Base-by-base conservation (phyloP, 2,888 invertebrate genomes). In the Salticus scenicus region DNA sequence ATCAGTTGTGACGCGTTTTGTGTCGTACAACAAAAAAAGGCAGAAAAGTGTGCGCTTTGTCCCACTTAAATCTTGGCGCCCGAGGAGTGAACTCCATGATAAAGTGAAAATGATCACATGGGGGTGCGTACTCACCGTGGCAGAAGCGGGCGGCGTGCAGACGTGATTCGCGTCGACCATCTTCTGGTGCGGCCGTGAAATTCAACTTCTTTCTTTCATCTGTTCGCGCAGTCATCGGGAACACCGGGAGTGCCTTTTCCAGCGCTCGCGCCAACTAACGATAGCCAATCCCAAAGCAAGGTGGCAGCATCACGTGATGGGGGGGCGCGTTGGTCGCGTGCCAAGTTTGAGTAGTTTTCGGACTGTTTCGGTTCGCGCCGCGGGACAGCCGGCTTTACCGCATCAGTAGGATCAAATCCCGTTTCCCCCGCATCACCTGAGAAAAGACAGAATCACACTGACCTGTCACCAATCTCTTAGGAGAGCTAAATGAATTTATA, bases 151-250 rank as follows among this genome's bases (percentile, higher is more conserved):
- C 57, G 83, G 71, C 63, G 51, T 47, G 67, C 66, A 47, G 41
- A 84, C 57, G 57, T 73, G 64, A 63, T 78, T 73, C 64, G 72
- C 77, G 69, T 84, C 83, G 47, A 78, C 83, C 77, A 78, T 78
- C 77, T 67, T 69, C 69, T 27, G 73, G 42, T 41, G 69, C 31
- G 12, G 69, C 41, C 24, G 20, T 12, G 57, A 24, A 30, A 8
- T 1, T 20, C 20, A 12, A 24, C 24, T 24, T 24, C 57, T 57
- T 57, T 57, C 57, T 57, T 57, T 57, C 42, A 12, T 47, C 10
- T 47, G 57, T 2, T 24, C 57, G 57, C 57, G 57, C 57, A 57
- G 24, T 57, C 57, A 1, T 57, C 57, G 57, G 24, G 57, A 57
- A 24, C 24, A 12, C 17, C 57, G 63, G 70, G n/a, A 37, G 41